These are phyloP conservation scores for Acanthaster planci DNA, from an alignment of 35 echinoderm and acorn worm species.

Conservation along the genomic window DNA sequence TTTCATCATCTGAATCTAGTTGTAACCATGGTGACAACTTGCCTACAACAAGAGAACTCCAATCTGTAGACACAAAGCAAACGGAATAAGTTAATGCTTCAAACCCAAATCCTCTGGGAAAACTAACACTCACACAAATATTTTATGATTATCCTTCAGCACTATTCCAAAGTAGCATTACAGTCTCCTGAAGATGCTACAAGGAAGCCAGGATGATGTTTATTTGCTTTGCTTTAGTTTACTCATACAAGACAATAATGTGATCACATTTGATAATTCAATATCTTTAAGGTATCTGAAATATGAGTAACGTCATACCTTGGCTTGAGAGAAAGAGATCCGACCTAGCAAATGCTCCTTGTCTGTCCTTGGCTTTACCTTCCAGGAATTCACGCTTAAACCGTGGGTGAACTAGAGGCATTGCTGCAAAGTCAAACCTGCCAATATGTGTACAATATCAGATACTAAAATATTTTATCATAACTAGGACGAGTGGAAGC, in stretches of 20 bases:
- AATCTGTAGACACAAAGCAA: slow-evolving; percentile 54
- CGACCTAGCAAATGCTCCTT: slow-evolving; percentile 91
- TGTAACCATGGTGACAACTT: slow-evolving; percentile 91
- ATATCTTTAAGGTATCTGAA: too few relatives aligned
- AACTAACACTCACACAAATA: too few relatives aligned
- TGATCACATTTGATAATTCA: too few relatives aligned
- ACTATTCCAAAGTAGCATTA: too few relatives aligned
- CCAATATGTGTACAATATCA: background rate
- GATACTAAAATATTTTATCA: too few relatives aligned
- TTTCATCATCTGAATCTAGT: slow-evolving; percentile 75
- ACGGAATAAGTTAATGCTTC: background rate
- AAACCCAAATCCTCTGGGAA: too few relatives aligned
- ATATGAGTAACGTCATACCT: slow-evolving; percentile 39
- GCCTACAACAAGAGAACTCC: slow-evolving; percentile 96
- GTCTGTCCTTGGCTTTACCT: slow-evolving; percentile 91
- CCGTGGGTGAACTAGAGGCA: slow-evolving; percentile 93
- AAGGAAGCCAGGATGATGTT: too few relatives aligned
- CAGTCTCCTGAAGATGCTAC: too few relatives aligned
- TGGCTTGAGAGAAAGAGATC: slow-evolving; percentile 96
- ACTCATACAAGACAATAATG: too few relatives aligned
- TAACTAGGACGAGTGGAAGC: too few relatives aligned
- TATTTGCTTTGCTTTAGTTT: too few relatives aligned
- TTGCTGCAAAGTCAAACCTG: slow-evolving; percentile 97
- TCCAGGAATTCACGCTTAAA: slow-evolving; percentile 92
- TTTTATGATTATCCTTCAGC: too few relatives aligned